phyloP scores from a whole-genome alignment of 2,888 invertebrate genomes.

The Tyria jacobaeae region DNA sequence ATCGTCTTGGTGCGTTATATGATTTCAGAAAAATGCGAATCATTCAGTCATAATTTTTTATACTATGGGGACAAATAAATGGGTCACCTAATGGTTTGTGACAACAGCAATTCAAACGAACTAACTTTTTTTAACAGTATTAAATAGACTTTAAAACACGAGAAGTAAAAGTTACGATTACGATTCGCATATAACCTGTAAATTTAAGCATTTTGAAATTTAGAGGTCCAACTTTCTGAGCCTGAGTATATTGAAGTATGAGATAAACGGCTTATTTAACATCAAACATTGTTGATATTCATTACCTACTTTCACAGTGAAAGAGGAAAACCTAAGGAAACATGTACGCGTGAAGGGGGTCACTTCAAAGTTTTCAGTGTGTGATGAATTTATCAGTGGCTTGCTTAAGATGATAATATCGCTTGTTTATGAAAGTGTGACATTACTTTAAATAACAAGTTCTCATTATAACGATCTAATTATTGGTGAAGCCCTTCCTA shows the following conservation, averaged over 20 bases:
- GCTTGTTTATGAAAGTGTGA: background rate
- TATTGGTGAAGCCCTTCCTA: too few relatives aligned
- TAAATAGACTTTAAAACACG: conserved; percentile 8
- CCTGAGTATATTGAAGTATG: conserved; percentile 9
- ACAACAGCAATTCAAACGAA: too few relatives aligned
- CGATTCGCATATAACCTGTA: conserved; percentile 13
- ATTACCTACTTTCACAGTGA: conserved; percentile 12
- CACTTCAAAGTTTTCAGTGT: conserved; percentile 1
- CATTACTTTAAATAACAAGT: too few relatives aligned
- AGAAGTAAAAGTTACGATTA: conserved; percentile 11
- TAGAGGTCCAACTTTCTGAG: background rate
- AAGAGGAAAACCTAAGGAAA: conserved; percentile 2
- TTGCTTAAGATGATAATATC: background rate
- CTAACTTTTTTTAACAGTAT: too few relatives aligned
- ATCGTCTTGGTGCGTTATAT: too few relatives aligned
- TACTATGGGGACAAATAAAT: too few relatives aligned
- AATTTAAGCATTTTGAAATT: too few relatives aligned
- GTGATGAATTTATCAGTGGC: background rate
- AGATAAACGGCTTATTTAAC: conserved; percentile 7
- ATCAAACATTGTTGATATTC: conserved; percentile 11
- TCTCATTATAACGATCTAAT: too few relatives aligned
- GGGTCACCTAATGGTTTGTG: too few relatives aligned
- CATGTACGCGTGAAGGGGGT: background rate
- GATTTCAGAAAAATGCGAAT: too few relatives aligned
- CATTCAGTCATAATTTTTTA: too few relatives aligned